Evolutionary conservation across 2,888 invertebrate species (phyloP), one percentile per base, ranked within the genome.

Genomic region (Merodon equestris): DNA sequence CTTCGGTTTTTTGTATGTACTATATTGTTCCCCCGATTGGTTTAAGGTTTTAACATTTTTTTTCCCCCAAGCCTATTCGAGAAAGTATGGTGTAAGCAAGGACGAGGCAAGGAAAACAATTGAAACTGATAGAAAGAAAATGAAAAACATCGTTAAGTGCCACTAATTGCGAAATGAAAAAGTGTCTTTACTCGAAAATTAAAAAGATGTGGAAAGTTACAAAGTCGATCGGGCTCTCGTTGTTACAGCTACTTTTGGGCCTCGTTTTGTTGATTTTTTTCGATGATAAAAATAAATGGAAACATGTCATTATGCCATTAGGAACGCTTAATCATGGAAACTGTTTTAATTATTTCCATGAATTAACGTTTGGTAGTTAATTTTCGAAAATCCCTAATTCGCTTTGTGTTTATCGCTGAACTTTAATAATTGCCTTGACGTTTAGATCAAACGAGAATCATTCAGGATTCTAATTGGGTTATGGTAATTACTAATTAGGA

Each of bases 161-260:
- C 45, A 57, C 66, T 77, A 72, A 77, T 72, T 72, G 40, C 57
- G 45, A 72, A 66, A 72, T 76, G 50, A 40, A 51, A 45, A 72
- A 67, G 45, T 57, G 47, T 67, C 67, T 77, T 64, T 38, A 45
- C 3, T 60, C 54, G 53, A 54, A 19, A 58, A 64, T 54, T 47
- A 53, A 42, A 64, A 12, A 27, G 38, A 61, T 12, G 61, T 4
- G 54, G 40, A 61, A 56, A 27, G 27, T 61, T 66, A 60, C 18
- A 56, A 66, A 40, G 50, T 57, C 61, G 38, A 18, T 18, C 13
- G 36, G 18, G 14, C 27, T 45, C 50, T 10, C 27, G 34, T 45
- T 42, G 9, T 45, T 18, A 9, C 36, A 17, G 36, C 18, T 17
- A 40, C n/a, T 50, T 40, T 38, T 9, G 0, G 18, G 12, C 38